Evolutionary conservation across 2,888 invertebrate species (phyloP), one percentile per base, ranked within the genome.

Genomic region (Leptinotarsa haldemani): DNA sequence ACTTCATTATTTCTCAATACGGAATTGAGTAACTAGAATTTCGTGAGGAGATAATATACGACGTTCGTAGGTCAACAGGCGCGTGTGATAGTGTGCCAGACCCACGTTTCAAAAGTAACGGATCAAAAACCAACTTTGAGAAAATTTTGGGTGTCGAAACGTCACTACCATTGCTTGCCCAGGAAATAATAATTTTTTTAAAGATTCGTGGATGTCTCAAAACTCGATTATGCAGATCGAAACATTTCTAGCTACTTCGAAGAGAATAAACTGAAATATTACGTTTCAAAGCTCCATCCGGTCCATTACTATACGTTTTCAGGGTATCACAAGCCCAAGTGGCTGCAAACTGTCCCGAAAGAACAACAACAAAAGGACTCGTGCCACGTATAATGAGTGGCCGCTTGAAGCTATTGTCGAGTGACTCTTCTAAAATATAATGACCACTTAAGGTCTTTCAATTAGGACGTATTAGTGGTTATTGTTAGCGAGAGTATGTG

Each of bases 381-480:
- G 56, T 56, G 56, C 56, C 22, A 15, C 15, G 3, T 15, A 22
- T 22, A 4, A 56, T 20, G 20, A 70, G 73, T 71, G 73, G 71
- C 72, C 65, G 73, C 74, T 70, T 56, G 65, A 52, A 64, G 69
- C 69, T 64, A 71, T 75, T 74, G 77, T 77, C 65, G 69, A 71
- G 68, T 63, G 70, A 73, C 80, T 80, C 76, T 77, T 79, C 77
- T 74, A 80, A 77, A 77, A 77, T 78, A 79, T 80, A 80, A 80
- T 77, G 76, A 78, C 77, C 79, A 79, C 81, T 80, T 75, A 76
- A 77, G 72, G 69, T 74, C 77, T 78, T 75, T 78, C 76, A 79
- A 77, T 78, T 78, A 78, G 77, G 70, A 71, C 63, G 64, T 74
- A 78, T 77, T 75, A 77, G 74, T 73, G 75, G 69, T 73, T 75